Evolutionary conservation across 2,797 vertebrate genomes (phyloP).

Genomic region (Liparis tanakae): DNA sequence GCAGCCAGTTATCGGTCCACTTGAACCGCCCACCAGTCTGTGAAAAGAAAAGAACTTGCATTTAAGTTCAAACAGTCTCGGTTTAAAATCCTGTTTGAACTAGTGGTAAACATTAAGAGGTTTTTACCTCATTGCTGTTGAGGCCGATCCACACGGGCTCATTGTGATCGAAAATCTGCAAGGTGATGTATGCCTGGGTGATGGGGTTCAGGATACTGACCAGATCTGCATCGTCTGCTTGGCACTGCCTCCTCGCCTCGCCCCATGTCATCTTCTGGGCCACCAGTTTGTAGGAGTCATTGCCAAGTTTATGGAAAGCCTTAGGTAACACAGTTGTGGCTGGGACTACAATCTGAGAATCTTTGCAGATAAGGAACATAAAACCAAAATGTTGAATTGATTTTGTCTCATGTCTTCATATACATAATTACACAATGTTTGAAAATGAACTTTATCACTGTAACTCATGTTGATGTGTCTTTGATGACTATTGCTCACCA

Average conservation of each 20-base stretch:
- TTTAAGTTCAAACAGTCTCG: neutral
- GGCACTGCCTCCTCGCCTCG: slow-evolving; percentile 88
- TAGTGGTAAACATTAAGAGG: neutral
- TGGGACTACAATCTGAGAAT: slow-evolving; percentile 79
- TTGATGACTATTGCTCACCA: slow-evolving; percentile 75
- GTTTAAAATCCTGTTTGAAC: slow-evolving; percentile 7
- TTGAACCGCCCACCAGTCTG: slow-evolving; percentile 87
- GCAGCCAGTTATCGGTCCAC: slow-evolving; percentile 92
- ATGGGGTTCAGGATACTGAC: slow-evolving; percentile 89
- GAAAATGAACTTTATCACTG: neutral
- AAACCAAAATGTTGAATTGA: neutral
- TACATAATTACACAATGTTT: neutral
- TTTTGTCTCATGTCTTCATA: neutral
- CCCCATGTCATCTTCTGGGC: slow-evolving; percentile 90
- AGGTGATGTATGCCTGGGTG: slow-evolving; percentile 80
- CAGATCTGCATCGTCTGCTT: slow-evolving; percentile 83
- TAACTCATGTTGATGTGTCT: neutral
- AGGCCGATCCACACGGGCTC: slow-evolving; percentile 93
- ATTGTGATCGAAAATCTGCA: slow-evolving; percentile 80
- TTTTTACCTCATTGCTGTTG: slow-evolving; percentile 92
- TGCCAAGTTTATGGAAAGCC: slow-evolving; percentile 81
- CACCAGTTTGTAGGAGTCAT: slow-evolving; percentile 88
- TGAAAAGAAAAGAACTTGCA: slow-evolving; percentile 11
- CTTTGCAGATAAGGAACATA: slow-evolving; percentile 67
- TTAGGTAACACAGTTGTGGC: slow-evolving; percentile 77